Conservation (phyloP, 2,113 vertebrate species). For the Tricholaema leucomelas region DNA sequence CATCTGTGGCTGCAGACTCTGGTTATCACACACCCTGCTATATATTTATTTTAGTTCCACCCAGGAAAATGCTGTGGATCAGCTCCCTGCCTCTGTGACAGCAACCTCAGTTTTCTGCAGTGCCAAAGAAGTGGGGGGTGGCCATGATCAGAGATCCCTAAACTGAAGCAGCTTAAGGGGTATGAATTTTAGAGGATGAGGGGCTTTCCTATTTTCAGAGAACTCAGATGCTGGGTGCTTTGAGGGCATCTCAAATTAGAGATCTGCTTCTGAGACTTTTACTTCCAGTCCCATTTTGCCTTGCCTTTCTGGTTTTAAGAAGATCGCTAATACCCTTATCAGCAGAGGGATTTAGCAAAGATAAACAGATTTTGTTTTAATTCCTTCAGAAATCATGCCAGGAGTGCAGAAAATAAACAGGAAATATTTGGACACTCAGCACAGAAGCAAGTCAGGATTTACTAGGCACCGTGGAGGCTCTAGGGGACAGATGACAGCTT, state of each 20-base stretch:
- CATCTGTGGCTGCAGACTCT: accelerated
- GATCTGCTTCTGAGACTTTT: not conserved
- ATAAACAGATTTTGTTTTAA: slow-evolving; percentile 52
- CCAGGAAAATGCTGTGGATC: not conserved
- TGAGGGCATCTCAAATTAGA: not conserved
- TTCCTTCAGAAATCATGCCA: slow-evolving; percentile 60
- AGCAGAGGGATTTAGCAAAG: slow-evolving; percentile 45
- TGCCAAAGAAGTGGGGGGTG: not conserved
- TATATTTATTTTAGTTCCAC: not conserved
- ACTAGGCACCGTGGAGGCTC: not conserved
- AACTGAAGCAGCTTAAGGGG: not conserved
- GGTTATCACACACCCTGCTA: not conserved
- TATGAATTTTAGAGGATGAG: accelerated
- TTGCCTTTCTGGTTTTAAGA: slow-evolving; percentile 20
- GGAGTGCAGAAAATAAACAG: slow-evolving; percentile 49
- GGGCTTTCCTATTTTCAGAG: not conserved
- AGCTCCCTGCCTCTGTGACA: not conserved
- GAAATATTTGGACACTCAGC: slow-evolving; percentile 19
- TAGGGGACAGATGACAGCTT: not conserved
- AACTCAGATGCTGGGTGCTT: not conserved
- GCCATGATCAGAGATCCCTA: not conserved
- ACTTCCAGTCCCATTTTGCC: not conserved
- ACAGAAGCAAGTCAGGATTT: slow-evolving; percentile 15
- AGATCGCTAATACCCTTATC: slow-evolving; percentile 40
- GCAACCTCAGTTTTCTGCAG: not conserved